Evolutionary conservation across 2,888 invertebrate genomes (phyloP).

Genomic region (Amiota mariae): DNA sequence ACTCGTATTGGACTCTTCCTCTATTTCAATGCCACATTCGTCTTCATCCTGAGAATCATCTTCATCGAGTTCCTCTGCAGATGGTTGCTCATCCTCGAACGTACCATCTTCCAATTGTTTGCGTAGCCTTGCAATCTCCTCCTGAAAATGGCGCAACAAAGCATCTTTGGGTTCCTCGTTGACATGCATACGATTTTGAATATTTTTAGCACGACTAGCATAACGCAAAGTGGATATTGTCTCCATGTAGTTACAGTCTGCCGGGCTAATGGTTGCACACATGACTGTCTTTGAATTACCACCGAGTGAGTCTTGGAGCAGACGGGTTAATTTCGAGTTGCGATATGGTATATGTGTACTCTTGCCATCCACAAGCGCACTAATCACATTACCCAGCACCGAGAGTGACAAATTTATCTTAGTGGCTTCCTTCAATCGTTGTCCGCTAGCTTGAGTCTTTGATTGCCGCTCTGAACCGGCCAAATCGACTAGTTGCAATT

Average conservation of each 20-base stretch:
- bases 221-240: slow-evolving; percentile 96
- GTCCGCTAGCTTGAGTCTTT: slow-evolving; percentile 95
- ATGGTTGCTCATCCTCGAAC: slow-evolving; percentile 72
- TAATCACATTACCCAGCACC: slow-evolving; percentile 98
- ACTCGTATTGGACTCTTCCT: slow-evolving; percentile 72
- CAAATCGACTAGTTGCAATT: slow-evolving; percentile 96
- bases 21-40: slow-evolving; percentile 61
- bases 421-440: slow-evolving; percentile 94
- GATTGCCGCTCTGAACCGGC: slow-evolving; percentile 98
- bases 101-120: slow-evolving; percentile 84
- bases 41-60: slow-evolving; percentile 69
- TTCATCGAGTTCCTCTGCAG: slow-evolving; percentile 60
- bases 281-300: slow-evolving; percentile 97
- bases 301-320: slow-evolving; percentile 96
- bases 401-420: slow-evolving; percentile 98
- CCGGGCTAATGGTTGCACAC: slow-evolving; percentile 98
- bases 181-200: slow-evolving; percentile 94
- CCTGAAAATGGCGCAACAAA: slow-evolving; percentile 93
- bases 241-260: slow-evolving; percentile 96
- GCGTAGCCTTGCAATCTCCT: slow-evolving; percentile 94
- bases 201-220: slow-evolving; percentile 97
- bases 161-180: slow-evolving; percentile 99
- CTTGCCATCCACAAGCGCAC: slow-evolving; percentile 97
- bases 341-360: slow-evolving; percentile 98
- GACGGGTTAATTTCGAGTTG: slow-evolving; percentile 95